These are phyloP conservation scores for Ephialtes manifestator DNA, from an alignment of 2,888 invertebrate species.

Conservation along the genomic window DNA sequence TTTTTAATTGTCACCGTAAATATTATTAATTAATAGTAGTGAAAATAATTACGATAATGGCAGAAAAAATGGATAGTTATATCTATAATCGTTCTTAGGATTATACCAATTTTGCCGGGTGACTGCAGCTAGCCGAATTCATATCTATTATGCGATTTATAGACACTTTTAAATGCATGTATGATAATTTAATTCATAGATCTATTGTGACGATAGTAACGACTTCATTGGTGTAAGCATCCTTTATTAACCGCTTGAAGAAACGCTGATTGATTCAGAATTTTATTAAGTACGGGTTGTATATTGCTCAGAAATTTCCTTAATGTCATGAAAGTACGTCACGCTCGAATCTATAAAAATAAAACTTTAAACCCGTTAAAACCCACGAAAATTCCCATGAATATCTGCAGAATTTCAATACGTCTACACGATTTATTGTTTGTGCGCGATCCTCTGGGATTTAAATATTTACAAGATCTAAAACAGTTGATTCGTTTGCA, in stretches of 20 bases:
- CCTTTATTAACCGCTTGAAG: neutral
- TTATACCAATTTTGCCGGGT: too few relatives aligned
- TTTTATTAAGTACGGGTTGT: neutral
- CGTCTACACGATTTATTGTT: neutral
- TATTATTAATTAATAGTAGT: too few relatives aligned
- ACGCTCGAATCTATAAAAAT: too few relatives aligned
- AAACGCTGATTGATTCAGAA: neutral
- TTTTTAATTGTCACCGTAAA: too few relatives aligned
- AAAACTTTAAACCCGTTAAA: neutral
- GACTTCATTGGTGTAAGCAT: neutral
- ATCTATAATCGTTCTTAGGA: too few relatives aligned
- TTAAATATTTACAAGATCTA: neutral
- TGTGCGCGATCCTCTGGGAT: neutral
- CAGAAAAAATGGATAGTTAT: too few relatives aligned
- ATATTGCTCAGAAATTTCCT: constrained; percentile 10
- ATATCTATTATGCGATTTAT: too few relatives aligned
- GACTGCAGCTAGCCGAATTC: too few relatives aligned
- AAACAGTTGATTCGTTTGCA: constrained; percentile 1
- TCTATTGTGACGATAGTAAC: neutral
- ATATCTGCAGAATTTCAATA: neutral
- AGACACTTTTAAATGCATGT: too few relatives aligned
- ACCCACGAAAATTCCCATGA: neutral
- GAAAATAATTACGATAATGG: too few relatives aligned
- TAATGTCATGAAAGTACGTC: too few relatives aligned
- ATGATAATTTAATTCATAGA: too few relatives aligned